Percentiles rank a stretch among this genome's conserved stretches.
phyloP scores from a whole-genome alignment of 2,113 vertebrate genomes.

The Tinamus guttatus region DNA sequence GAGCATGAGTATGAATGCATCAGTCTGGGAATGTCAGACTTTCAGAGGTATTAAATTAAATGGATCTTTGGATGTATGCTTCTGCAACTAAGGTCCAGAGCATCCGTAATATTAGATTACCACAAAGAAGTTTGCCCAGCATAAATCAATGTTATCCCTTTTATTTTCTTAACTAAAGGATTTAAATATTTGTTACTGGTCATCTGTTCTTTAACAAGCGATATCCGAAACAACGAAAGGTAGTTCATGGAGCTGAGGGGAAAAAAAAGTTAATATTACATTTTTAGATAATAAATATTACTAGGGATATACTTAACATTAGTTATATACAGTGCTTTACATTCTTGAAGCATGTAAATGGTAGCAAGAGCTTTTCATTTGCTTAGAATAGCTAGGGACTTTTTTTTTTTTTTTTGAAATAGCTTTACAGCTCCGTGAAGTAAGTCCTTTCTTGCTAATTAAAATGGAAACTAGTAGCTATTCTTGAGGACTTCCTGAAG shows the following conservation, averaged over 20 bases:
- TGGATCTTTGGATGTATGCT: not conserved
- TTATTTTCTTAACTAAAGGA: not conserved
- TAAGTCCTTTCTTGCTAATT: not conserved
- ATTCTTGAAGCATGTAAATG: not conserved
- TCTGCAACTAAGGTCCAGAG: not conserved
- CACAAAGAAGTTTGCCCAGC: not conserved
- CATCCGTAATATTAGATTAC: not conserved
- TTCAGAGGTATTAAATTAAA: not conserved
- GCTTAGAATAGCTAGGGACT: not conserved
- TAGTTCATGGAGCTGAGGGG: not conserved
- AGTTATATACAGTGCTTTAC: not conserved
- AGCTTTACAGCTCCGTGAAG: not conserved
- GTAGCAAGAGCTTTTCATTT: not conserved
- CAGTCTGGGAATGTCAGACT: not conserved
- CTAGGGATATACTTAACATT: not conserved
- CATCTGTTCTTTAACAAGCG: not conserved
- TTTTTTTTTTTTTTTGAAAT: not conserved
- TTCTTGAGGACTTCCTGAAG: not conserved
- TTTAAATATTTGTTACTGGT: not conserved
- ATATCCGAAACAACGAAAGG: not conserved
- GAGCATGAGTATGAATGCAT: accelerated
- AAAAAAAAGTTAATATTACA: not conserved
- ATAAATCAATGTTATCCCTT: not conserved
- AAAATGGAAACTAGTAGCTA: not conserved
- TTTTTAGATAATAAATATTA: not conserved